Evolutionary conservation across 1,140 invertebrate species (phyloP).

Genomic region (Muscidifurax raptorellus): DNA sequence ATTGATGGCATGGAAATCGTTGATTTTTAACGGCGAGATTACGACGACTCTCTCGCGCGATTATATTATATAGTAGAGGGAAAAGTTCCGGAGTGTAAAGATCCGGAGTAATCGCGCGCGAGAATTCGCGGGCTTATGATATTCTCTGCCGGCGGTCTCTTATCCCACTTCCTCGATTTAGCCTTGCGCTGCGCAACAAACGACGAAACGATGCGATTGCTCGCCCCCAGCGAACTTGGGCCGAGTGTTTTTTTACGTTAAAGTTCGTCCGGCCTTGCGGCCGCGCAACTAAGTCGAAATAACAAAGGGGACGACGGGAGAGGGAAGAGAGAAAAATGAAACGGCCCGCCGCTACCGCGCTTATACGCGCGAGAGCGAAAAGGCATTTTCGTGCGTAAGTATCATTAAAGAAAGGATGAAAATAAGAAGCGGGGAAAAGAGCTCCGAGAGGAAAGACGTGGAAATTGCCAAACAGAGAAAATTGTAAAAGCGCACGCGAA

Average conservation of each 20-base stretch:
- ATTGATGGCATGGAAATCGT: neutral
- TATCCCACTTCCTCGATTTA: neutral
- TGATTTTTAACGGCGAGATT: neutral
- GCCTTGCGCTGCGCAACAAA: neutral
- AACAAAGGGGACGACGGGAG: neutral
- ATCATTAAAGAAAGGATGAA: constrained; percentile 30
- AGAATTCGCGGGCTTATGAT: neutral
- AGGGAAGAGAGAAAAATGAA: neutral
- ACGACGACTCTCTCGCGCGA: neutral
- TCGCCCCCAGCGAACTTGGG: neutral
- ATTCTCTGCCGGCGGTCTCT: neutral
- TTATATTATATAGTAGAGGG: too few relatives aligned
- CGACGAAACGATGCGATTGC: too few relatives aligned
- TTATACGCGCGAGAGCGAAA: constrained; percentile 14
- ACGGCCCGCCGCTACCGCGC: neutral
- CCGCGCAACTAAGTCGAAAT: neutral
- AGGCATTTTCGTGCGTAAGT: constrained; percentile 14
- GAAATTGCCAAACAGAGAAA: constrained; percentile 46
- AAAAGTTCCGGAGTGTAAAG: neutral
- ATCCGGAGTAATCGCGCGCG: neutral
- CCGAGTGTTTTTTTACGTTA: neutral
- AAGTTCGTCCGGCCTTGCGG: neutral
- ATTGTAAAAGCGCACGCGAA: constrained; percentile 13
- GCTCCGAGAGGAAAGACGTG: constrained; percentile 21
- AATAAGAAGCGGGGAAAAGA: constrained; percentile 12